Evolutionary conservation across 2,888 invertebrate species (phyloP), one percentile per base, ranked within the genome.

Genomic region (Abrostola triplasia): DNA sequence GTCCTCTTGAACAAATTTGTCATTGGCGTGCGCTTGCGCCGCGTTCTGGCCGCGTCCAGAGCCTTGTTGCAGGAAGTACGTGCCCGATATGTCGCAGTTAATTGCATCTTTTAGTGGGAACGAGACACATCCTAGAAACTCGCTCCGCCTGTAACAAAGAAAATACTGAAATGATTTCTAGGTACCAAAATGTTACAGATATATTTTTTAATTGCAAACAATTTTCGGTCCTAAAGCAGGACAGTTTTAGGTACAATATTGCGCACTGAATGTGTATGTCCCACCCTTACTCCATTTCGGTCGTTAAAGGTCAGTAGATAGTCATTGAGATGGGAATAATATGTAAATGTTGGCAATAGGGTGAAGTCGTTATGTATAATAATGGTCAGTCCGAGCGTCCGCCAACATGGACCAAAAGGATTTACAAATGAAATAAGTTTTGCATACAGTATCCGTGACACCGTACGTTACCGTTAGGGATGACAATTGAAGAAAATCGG

Each of bases 101-200:
- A 97, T 95, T 80, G 97, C 96, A 95, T 97, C 96, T 92, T 96
- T 96, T 84, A 98, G 95, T 82, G 98, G 97, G 95, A 98, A 98
- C 92, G 98, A 98, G 96, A 98, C 97, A 93, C 98, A 98, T 95
- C 98, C 98, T 94, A 98, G 95, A 93, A 98, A 97, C 95, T 98
- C 98, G 95, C 98, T 98, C 95, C 97, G 96, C 95, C 98, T 98
- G 96, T 12, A 96, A 97, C 90, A 95, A 93, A 51, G 13, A 61
- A 73, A 6, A 59, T 7, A 11, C 35, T 37, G 42, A 64, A 52
- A 60, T 67, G 53, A 68, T 35, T 36, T n/a, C 6, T 36, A 11
- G 11, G 10, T 6, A 5, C 24, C 9, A 6, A 13, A 44, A 13
- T 24, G 44, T 12, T 8, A 48, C 47, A n/a, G 4, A 35, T 10